Evolutionary conservation across 2,113 vertebrate genomes (phyloP).

Genomic region (Bubo blakistoni): DNA sequence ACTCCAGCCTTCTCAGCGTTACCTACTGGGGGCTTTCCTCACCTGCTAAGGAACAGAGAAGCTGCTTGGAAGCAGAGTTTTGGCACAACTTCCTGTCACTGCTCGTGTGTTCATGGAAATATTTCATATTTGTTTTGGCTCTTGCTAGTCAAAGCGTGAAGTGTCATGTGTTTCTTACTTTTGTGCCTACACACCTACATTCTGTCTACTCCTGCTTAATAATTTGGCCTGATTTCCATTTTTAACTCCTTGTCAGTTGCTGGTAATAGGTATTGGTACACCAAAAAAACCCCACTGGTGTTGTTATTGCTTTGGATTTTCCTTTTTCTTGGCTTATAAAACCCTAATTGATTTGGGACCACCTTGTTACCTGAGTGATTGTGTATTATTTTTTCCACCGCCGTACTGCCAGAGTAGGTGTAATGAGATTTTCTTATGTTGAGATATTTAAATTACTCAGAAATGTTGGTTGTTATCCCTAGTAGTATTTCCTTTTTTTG

Average conservation of each 20-base stretch:
- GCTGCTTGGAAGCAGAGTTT: neutral
- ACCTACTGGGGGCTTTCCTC: neutral
- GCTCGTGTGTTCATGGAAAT: neutral
- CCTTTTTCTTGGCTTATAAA: neutral
- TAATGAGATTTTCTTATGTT: neutral
- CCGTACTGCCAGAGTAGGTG: neutral
- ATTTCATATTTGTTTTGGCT: neutral
- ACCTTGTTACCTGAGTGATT: neutral
- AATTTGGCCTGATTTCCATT: neutral
- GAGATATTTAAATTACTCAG: neutral
- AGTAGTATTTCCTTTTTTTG: neutral
- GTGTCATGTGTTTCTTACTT: neutral
- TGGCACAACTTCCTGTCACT: neutral
- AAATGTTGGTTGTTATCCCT: neutral
- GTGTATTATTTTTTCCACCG: neutral
- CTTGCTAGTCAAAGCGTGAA: neutral
- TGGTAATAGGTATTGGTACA: neutral
- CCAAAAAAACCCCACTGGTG: neutral
- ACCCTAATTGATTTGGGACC: neutral
- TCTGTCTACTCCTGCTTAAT: neutral
- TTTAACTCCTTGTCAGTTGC: neutral
- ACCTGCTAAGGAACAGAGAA: neutral
- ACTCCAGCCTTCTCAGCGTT: neutral
- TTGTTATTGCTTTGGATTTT: neutral
- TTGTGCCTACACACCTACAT: neutral